Conservation (phyloP, 1,140 invertebrate genomes). For the Neuroterus valhalla region DNA sequence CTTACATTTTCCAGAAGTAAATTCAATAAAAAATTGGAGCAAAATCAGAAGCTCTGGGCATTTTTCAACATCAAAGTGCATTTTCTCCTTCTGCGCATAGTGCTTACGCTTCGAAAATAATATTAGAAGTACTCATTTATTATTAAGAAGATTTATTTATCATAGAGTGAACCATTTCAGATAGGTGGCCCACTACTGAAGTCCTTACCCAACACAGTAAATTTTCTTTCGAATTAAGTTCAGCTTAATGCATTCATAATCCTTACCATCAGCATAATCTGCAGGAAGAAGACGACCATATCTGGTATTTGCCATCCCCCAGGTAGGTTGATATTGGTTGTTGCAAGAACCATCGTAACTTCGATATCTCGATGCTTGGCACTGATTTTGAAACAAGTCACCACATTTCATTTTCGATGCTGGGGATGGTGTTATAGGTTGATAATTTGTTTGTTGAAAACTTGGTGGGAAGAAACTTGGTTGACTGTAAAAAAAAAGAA, state of each 20-base stretch:
- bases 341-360: conserved; percentile 91
- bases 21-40: too few relatives aligned
- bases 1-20: too few relatives aligned
- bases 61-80: too few relatives aligned
- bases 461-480: not conserved
- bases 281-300: conserved; percentile 87
- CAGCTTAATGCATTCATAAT: not conserved
- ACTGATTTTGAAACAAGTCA: conserved; percentile 54
- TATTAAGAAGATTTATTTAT: too few relatives aligned
- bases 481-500: not conserved
- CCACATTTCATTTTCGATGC: conserved; percentile 47
- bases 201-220: too few relatives aligned
- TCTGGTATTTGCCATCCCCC: conserved; percentile 84
- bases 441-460: not conserved
- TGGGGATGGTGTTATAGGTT: not conserved
- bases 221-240: not conserved
- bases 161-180: too few relatives aligned
- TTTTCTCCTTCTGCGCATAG: too few relatives aligned
- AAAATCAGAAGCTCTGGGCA: too few relatives aligned
- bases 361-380: conserved; percentile 79
- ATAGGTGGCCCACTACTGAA: too few relatives aligned
- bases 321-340: conserved; percentile 82
- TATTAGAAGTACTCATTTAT: too few relatives aligned
- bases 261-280: conserved; percentile 87
- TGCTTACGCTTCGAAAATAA: too few relatives aligned